A percentile compares a stretch with the other conserved stretches of the same genome.
Evolutionary conservation across 2,797 vertebrate species (phyloP).

Genomic region (Dendrocincla fuliginosa): DNA sequence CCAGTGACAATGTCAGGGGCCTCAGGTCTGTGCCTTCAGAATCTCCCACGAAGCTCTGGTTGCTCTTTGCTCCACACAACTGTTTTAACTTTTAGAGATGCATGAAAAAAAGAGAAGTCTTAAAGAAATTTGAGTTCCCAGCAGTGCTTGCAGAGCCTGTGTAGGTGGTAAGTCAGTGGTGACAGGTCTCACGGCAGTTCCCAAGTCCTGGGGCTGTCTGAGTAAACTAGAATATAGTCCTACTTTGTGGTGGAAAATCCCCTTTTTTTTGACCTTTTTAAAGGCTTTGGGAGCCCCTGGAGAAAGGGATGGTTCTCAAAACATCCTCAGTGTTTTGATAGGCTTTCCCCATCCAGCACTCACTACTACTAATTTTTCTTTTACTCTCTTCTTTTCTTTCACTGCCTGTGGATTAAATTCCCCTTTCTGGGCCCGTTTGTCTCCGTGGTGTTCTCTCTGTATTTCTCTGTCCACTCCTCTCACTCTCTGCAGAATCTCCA

Average conservation of each 20-base stretch:
- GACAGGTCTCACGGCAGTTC: neutral
- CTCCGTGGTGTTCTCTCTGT: slow-evolving; percentile 70
- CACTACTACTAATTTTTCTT: slow-evolving; percentile 5
- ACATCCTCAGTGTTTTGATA: neutral
- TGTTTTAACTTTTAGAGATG: neutral
- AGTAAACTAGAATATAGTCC: neutral
- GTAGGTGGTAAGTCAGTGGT: neutral
- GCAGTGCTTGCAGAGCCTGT: neutral
- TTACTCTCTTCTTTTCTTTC: neutral
- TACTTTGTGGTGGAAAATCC: neutral
- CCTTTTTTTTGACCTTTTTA: neutral
- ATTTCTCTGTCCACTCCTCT: slow-evolving; percentile 73
- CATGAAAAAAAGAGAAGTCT: neutral
- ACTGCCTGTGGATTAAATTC: slow-evolving; percentile 57
- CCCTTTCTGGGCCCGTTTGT: slow-evolving; percentile 62
- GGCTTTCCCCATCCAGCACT: neutral
- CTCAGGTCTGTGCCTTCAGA: neutral
- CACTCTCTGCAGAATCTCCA: slow-evolving; percentile 87
- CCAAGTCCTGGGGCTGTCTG: neutral
- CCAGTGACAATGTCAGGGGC: neutral
- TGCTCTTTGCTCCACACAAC: neutral
- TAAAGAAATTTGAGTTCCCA: neutral
- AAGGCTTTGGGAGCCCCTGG: neutral
- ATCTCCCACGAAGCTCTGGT: neutral
- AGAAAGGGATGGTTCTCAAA: neutral